These are phyloP conservation scores for Notamacropus eugenii DNA, from an alignment of 2,797 vertebrate species.

Conservation along the genomic window DNA sequence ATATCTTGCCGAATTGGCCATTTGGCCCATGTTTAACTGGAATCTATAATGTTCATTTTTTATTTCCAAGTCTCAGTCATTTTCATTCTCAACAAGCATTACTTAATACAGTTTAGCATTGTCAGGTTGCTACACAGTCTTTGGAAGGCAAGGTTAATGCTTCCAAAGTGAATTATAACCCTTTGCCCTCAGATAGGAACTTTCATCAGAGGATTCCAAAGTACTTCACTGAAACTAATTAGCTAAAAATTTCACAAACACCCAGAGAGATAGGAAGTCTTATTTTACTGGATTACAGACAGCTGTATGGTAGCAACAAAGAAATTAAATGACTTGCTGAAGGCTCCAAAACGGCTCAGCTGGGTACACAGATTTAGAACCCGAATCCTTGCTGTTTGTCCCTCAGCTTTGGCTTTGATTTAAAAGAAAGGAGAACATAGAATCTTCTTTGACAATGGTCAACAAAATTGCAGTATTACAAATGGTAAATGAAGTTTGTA, in stretches of 20 bases:
- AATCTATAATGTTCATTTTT: slow-evolving; percentile 58
- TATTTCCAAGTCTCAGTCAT: slow-evolving; percentile 43
- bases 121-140: slow-evolving; percentile 3
- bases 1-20: slow-evolving; percentile 29
- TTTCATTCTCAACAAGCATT: slow-evolving; percentile 47
- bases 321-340: slow-evolving; percentile 20
- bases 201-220: slow-evolving; percentile 58
- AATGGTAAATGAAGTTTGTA: not conserved
- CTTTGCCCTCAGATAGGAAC: slow-evolving; percentile 15
- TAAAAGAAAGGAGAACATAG: not conserved
- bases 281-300: slow-evolving; percentile 4
- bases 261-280: slow-evolving; percentile 3
- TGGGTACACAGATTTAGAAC: slow-evolving; percentile 22
- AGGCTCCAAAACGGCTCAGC: not conserved
- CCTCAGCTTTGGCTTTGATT: not conserved
- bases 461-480: slow-evolving; percentile 46
- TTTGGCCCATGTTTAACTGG: slow-evolving; percentile 46
- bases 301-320: not conserved
- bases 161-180: slow-evolving; percentile 49
- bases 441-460: not conserved
- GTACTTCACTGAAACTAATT: slow-evolving; percentile 31
- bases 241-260: slow-evolving; percentile 21
- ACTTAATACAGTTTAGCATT: slow-evolving; percentile 31
- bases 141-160: slow-evolving; percentile 50
- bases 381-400: not conserved